phyloP scores from a whole-genome alignment of 2,888 invertebrate genomes.

The Adela reaumurella region DNA sequence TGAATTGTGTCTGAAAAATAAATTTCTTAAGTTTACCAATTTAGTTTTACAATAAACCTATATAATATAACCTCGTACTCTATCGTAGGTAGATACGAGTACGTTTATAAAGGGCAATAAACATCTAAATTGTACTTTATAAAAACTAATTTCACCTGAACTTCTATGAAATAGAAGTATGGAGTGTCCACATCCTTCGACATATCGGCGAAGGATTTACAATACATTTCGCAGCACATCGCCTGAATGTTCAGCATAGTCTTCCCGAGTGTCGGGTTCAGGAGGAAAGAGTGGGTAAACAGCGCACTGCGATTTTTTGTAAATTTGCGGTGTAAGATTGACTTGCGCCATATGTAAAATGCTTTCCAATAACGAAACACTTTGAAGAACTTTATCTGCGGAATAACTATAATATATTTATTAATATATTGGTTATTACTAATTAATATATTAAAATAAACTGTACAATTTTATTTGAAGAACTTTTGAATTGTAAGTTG shows the following conservation, averaged over 20 bases:
- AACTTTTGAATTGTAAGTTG: too few species aligned
- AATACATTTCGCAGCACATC: slow-evolving; percentile 63
- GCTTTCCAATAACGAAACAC: slow-evolving; percentile 74
- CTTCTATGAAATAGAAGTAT: slow-evolving; percentile 68
- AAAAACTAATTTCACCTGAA: slow-evolving; percentile 31
- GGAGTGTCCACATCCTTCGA: slow-evolving; percentile 42
- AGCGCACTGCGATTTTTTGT: slow-evolving; percentile 55
- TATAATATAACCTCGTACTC: too few species aligned
- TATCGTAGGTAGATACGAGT: too few species aligned
- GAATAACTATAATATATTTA: slow-evolving; percentile 11
- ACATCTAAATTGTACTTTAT: too few species aligned
- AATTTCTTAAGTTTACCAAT: too few species aligned
- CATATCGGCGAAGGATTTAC: slow-evolving; percentile 60
- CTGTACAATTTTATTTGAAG: too few species aligned
- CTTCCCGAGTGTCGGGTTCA: slow-evolving; percentile 66
- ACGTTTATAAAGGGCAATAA: too few species aligned
- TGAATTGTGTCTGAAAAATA: too few species aligned
- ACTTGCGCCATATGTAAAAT: slow-evolving; percentile 76
- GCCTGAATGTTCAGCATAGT: slow-evolving; percentile 69
- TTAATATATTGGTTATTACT: not conserved
- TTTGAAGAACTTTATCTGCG: slow-evolving; percentile 63
- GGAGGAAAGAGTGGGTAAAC: slow-evolving; percentile 67
- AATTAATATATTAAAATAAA: too few species aligned
- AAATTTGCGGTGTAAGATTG: slow-evolving; percentile 67
- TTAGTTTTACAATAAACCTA: too few species aligned